Percentiles rank a stretch among this genome's conserved stretches.
Evolutionary conservation across 1,140 invertebrate species (phyloP).

Genomic region (Diachasma alloeum): DNA sequence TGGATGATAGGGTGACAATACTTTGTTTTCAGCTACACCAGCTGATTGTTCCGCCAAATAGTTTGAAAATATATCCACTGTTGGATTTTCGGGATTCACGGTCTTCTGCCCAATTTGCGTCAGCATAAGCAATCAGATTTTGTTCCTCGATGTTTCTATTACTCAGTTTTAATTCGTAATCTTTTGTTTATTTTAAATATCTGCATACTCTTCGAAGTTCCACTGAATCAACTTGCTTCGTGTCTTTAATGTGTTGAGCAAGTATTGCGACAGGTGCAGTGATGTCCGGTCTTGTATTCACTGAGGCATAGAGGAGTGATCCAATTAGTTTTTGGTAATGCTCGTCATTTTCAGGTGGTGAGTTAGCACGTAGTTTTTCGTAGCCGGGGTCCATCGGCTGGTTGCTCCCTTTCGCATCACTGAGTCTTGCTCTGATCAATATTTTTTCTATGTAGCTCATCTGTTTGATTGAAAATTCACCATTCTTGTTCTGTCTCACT

Average conservation of each 20-base stretch:
- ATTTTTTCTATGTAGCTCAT: neutral
- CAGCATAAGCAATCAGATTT: conserved; percentile 31
- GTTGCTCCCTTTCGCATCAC: neutral
- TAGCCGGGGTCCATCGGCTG: neutral
- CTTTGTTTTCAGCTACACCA: too few relatives aligned
- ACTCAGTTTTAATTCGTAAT: conserved; percentile 18
- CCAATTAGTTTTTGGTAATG: conserved; percentile 47
- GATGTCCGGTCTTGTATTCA: conserved; percentile 52
- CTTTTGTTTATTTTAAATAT: conserved; percentile 44
- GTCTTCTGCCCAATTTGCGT: conserved; percentile 42
- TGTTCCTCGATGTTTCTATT: neutral
- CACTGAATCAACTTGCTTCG: conserved; percentile 41
- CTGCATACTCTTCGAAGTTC: conserved; percentile 45
- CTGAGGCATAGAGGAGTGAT: conserved; percentile 49
- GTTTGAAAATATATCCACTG: too few relatives aligned
- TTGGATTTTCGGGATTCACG: too few relatives aligned
- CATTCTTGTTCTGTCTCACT: neutral
- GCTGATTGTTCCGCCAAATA: too few relatives aligned
- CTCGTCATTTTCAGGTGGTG: neutral
- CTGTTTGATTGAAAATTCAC: neutral
- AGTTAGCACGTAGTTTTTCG: neutral
- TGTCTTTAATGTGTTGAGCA: conserved; percentile 42
- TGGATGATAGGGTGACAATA: too few relatives aligned
- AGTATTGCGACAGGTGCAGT: conserved; percentile 44
- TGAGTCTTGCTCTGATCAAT: neutral